These are phyloP conservation scores for Epinephelus lanceolatus DNA, from an alignment of 2,113 vertebrate species.

Conservation along the genomic window DNA sequence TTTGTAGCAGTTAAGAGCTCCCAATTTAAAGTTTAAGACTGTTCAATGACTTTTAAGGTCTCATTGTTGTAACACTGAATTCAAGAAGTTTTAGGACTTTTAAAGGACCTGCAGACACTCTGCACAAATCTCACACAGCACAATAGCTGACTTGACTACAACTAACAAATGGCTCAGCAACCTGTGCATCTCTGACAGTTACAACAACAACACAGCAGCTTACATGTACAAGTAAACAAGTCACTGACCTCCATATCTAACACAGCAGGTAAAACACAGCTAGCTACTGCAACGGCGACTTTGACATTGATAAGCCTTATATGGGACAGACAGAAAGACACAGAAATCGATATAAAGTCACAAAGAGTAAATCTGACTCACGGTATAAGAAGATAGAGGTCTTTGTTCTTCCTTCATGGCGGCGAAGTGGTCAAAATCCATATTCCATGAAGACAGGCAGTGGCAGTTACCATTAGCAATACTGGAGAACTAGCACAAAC, in stretches of 20 bases:
- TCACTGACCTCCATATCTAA: neutral
- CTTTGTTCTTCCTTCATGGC: neutral
- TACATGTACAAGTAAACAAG: neutral
- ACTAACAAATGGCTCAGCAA: neutral
- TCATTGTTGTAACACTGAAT: no score
- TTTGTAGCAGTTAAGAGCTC: no score
- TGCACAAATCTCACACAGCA: neutral
- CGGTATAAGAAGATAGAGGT: neutral
- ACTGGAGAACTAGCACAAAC: neutral
- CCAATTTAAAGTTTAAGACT: no score
- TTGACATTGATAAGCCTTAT: neutral
- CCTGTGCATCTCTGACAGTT: neutral
- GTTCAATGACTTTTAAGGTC: no score
- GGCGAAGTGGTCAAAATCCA: neutral
- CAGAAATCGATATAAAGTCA: neutral
- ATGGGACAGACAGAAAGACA: neutral
- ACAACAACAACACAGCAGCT: neutral
- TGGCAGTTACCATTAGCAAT: neutral
- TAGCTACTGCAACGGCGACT: neutral
- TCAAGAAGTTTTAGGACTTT: no score
- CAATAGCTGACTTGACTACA: neutral
- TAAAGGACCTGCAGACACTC: no score
- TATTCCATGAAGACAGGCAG: neutral
- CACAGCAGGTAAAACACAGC: neutral
- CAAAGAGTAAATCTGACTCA: neutral